phyloP scores from a whole-genome alignment of 2,113 vertebrate genomes.

The Xiphophorus maculatus region DNA sequence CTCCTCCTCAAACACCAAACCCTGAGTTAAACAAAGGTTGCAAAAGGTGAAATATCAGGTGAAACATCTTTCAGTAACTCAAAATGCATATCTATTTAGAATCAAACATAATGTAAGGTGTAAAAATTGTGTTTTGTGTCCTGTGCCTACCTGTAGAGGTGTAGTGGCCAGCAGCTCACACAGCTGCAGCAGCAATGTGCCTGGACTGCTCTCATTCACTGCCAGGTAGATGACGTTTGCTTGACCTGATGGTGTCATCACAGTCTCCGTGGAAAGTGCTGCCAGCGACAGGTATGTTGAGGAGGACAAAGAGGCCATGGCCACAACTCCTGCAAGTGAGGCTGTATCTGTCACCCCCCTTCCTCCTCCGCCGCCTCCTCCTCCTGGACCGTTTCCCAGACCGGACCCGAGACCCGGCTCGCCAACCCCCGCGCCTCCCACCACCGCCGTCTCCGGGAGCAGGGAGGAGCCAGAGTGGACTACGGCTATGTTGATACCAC shows the following conservation, averaged over 20 bases:
- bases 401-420: conserved; percentile 76
- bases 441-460: conserved; percentile 80
- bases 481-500: conserved; percentile 84
- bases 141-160: conserved; percentile 77
- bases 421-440: conserved; percentile 68
- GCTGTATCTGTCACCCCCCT: conserved; percentile 61
- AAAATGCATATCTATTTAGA: not conserved
- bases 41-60: not conserved
- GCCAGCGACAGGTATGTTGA: conserved; percentile 68
- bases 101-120: too few relatives aligned
- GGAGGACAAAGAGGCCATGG: conserved; percentile 53
- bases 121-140: not conserved
- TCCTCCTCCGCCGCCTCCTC: conserved; percentile 38
- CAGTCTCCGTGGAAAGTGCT: conserved; percentile 77
- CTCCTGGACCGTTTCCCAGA: conserved; percentile 59
- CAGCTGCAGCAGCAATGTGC: conserved; percentile 90
- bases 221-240: conserved; percentile 89
- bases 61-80: not conserved
- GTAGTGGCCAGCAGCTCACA: conserved; percentile 93
- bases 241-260: conserved; percentile 84
- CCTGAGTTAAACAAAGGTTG: conserved; percentile 70
- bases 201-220: conserved; percentile 92
- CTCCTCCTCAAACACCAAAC: conserved; percentile 94
- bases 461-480: conserved; percentile 85
- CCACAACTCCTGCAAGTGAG: conserved; percentile 48